phyloP scores from a whole-genome alignment of 2,888 invertebrate species.

The Nowickia ferox region DNA sequence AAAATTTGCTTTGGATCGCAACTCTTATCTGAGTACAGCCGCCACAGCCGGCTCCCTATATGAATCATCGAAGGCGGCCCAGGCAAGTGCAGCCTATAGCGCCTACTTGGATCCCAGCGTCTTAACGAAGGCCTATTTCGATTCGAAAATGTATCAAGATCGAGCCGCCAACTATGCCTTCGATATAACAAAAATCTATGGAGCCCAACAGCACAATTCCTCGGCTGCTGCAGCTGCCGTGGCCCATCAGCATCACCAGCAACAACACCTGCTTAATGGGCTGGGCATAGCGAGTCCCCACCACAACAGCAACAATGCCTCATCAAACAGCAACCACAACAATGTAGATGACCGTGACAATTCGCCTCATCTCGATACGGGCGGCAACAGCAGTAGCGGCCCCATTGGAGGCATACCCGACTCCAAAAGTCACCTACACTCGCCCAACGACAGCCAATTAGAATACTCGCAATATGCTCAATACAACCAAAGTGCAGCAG shows the following conservation, averaged over 20 bases:
- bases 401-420: constrained; percentile 73
- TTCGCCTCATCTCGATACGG: constrained; percentile 81
- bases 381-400: constrained; percentile 74
- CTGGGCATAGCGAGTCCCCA: constrained; percentile 75
- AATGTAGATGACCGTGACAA: constrained; percentile 81
- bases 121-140: constrained; percentile 83
- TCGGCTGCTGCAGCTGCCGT: constrained; percentile 77
- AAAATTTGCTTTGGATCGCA: constrained; percentile 83
- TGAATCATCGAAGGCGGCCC: constrained; percentile 79
- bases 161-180: constrained; percentile 83
- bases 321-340: constrained; percentile 77
- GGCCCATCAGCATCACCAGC: constrained; percentile 81
- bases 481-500: constrained; percentile 76
- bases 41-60: constrained; percentile 81
- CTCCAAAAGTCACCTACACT: constrained; percentile 81
- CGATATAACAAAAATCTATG: constrained; percentile 83
- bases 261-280: constrained; percentile 77
- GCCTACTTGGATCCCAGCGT: constrained; percentile 83
- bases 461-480: constrained; percentile 82
- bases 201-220: constrained; percentile 81
- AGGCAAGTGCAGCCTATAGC: constrained; percentile 82
- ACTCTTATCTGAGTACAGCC: constrained; percentile 80
- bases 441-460: constrained; percentile 81
- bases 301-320: constrained; percentile 76
- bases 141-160: constrained; percentile 83